Evolutionary conservation across 2,797 vertebrate species (phyloP), one percentile per base, ranked within the genome.

Genomic region (Sebastolobus alascanus): DNA sequence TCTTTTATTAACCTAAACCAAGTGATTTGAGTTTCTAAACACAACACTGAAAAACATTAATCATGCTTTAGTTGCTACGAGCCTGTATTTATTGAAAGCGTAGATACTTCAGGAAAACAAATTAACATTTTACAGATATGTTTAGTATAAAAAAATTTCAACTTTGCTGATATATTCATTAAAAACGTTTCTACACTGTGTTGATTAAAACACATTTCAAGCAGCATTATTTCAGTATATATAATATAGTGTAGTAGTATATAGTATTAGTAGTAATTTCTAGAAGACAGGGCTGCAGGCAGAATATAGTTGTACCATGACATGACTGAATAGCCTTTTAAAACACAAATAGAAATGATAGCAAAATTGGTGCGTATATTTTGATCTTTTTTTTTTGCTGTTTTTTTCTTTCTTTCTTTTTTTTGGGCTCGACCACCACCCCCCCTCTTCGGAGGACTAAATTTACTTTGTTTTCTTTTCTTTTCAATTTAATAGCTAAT

Each of bases 261-360:
- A 31, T 58, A 14, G 12, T 27, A 29, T 3, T 46, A 8, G 43
- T 46, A 0, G 0, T 13, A 0, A 43, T 25, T 35, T 43, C 69
- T 60, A 9, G 2, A 12, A 18, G 27, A 71, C n/a, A 52, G 8
- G 33, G 6, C 4, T 29, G 22, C 22, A 20, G 68, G 37, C 12
- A 13, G 29, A 46, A 43, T 14, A 33, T 40, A 7, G 55, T 29
- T n/a, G 68, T 16, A 22, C 20, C 18, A 3, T 43, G 25, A 29
- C 5, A 5, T 35, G 31, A 29, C 35, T 20, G 14, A 25, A 40
- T 8, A 40, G 10, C 29, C 31, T 54, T 68, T 16, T n/a, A 59
- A 29, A 73, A 25, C 1, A 16, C 2, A 12, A 58, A 58, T 37
- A n/a, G 4, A 22, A 3, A 29, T 20, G 16, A 10, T 60, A 14